Percentiles rank a stretch among this genome's conserved stretches.
Evolutionary conservation across 2,113 vertebrate species (phyloP).

Genomic region (Pao palembangensis): DNA sequence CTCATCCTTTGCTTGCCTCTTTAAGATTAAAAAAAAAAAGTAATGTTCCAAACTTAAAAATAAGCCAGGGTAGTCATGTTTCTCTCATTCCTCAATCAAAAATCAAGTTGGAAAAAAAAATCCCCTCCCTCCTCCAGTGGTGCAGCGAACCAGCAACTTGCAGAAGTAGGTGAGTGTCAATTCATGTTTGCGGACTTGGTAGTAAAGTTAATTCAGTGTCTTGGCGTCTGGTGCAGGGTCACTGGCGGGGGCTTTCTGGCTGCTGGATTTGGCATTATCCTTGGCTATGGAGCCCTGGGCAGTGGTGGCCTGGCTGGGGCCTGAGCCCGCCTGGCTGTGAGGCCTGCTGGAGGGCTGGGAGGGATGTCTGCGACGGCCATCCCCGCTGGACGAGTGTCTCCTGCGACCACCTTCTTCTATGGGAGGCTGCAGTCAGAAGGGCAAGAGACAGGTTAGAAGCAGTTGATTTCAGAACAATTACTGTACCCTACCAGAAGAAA

Average conservation of each 20-base stretch:
- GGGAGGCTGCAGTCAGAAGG: slow-evolving; percentile 82
- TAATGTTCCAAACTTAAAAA: slow-evolving; percentile 15
- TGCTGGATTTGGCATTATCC: slow-evolving; percentile 85
- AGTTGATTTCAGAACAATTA: not conserved
- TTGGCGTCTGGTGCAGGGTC: slow-evolving; percentile 56
- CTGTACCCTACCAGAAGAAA: not conserved
- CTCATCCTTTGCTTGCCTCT: slow-evolving; percentile 31
- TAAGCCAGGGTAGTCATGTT: slow-evolving; percentile 31
- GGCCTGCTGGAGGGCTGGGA: slow-evolving; percentile 84
- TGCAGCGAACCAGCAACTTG: slow-evolving; percentile 40
- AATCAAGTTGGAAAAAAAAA: not conserved
- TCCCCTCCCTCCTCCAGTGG: slow-evolving; percentile 41
- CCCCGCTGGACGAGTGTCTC: slow-evolving; percentile 82
- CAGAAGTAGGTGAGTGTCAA: slow-evolving; percentile 42
- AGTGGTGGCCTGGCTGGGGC: slow-evolving; percentile 63
- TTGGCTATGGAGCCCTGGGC: slow-evolving; percentile 64
- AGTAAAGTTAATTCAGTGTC: slow-evolving; percentile 65
- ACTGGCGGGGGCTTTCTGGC: slow-evolving; percentile 63
- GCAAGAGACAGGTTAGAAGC: not conserved
- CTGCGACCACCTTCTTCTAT: slow-evolving; percentile 92
- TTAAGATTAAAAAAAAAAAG: slow-evolving; percentile 33
- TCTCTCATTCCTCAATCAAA: slow-evolving; percentile 24
- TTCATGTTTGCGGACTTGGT: slow-evolving; percentile 57
- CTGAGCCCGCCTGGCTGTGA: slow-evolving; percentile 66
- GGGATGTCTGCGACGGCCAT: slow-evolving; percentile 86